Base-by-base conservation (phyloP, 2,113 vertebrate species). In the Rhea pennata region DNA sequence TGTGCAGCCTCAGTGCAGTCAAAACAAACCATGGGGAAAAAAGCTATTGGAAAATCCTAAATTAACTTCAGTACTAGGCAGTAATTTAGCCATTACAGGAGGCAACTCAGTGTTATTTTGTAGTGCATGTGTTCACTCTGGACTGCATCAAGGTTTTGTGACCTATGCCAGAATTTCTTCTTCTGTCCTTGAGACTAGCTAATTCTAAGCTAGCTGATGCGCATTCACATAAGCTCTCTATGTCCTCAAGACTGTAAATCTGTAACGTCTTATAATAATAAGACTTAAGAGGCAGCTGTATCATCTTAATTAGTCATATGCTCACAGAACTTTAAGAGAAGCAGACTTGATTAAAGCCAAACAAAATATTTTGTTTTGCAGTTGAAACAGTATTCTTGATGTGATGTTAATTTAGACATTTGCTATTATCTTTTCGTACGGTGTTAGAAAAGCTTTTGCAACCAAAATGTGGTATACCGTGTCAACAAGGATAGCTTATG, bases 391-490 rank as follows among this genome's bases (percentile, higher is more conserved):
- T 64, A 50, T 70, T 53, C 80, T 91, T 69, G 69, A 93, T 64
- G 58, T 46, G 51, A 56, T 90, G 54, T 84, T 77, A 62, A 33
- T 87, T 72, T 66, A 11, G 15, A 87, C 44, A 64, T 85, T 94
- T 76, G 54, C 77, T n/a, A n/a, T 93, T 94, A 74, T 92, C 77
- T 92, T 83, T 82, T 84, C 74, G 42, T n/a, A 39, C 54, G 70
- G 58, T 82, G 42, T 79, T 73, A 80, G 54, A 66, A 88, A 20
- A 93, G 48, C 70, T 92, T 89, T 90, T 93, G 62, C 27, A 53
- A 8, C 12, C 16, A 50, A 12, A 27, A 53, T 39, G 23, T 44
- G 6, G 15, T 70, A 13, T 79, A 71, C 67, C 56, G 4, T 77
- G 56, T 83, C 67, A 92, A 48, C 10, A 48, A 76, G 44, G 48